These are phyloP conservation scores for Paracyclopina nana DNA, from an alignment of 1,140 invertebrate species.

Conservation along the genomic window DNA sequence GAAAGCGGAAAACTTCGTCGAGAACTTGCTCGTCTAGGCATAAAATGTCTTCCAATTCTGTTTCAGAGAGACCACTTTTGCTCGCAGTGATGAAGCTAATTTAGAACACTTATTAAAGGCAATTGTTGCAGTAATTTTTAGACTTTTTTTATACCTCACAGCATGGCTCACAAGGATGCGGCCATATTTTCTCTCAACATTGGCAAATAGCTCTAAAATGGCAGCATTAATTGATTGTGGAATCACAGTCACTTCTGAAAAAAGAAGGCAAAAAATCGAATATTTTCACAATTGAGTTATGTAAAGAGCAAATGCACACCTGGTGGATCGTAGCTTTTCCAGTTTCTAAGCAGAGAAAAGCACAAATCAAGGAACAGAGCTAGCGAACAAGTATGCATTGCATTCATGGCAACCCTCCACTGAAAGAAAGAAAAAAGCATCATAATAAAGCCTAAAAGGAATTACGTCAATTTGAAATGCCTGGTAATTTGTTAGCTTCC, in stretches of 20 bases:
- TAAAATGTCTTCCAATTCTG: slow-evolving; percentile 15
- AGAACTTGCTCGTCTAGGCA: slow-evolving; percentile 13
- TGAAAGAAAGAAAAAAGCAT: slow-evolving; percentile 9
- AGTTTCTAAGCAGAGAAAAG: slow-evolving; percentile 3
- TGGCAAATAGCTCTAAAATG: neutral
- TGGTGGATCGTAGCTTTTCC: slow-evolving; percentile 13
- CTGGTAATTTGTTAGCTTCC: neutral
- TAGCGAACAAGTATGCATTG: slow-evolving; percentile 1
- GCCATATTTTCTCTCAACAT: neutral
- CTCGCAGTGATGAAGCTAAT: neutral
- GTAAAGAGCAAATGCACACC: too few species aligned
- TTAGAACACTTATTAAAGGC: neutral
- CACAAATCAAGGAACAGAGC: slow-evolving; percentile 3
- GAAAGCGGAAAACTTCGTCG: slow-evolving; percentile 1
- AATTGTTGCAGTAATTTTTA: neutral
- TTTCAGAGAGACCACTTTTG: slow-evolving; percentile 10
- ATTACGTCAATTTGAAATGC: neutral
- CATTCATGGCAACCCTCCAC: slow-evolving; percentile 10
- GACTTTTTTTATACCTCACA: neutral
- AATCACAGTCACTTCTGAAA: neutral
- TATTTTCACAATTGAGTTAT: too few species aligned
- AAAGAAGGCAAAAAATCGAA: too few species aligned
- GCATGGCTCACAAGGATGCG: neutral
- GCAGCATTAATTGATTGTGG: neutral
- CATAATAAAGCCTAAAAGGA: neutral